Evolutionary conservation across 2,888 invertebrate species (phyloP).

Genomic region (Thecocarcelia acutangulata): DNA sequence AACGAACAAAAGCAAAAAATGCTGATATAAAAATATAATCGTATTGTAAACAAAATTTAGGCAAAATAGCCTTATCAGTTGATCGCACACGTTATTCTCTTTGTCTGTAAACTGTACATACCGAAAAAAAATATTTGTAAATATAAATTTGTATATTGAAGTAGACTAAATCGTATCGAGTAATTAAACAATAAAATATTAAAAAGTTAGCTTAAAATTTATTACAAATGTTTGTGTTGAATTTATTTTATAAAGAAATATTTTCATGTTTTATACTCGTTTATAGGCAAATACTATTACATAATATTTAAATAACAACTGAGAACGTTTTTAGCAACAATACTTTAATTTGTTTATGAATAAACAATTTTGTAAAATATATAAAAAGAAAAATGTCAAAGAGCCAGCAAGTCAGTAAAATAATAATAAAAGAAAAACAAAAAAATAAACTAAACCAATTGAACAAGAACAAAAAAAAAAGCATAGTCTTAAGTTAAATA

Average conservation of each 20-base stretch:
- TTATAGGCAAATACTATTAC: not conserved
- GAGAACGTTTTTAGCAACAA: not conserved
- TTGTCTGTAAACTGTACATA: constrained; percentile 34
- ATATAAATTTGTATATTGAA: constrained; percentile 56
- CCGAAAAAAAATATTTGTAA: constrained; percentile 41
- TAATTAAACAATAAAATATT: constrained; percentile 13
- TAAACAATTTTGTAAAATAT: constrained; percentile 3
- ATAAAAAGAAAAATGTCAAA: constrained; percentile 17
- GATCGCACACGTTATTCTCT: not conserved
- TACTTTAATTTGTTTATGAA: not conserved
- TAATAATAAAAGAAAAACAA: constrained; percentile 16
- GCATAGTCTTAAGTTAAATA: constrained; percentile 41
- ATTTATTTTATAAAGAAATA: constrained; percentile 16
- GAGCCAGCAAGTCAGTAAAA: constrained; percentile 28
- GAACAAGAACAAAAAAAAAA: constrained; percentile 1
- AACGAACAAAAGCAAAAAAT: no score
- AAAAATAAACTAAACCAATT: no score
- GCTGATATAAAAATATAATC: no score
- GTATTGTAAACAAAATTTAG: not conserved
- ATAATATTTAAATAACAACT: not conserved
- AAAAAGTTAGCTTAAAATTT: constrained; percentile 33
- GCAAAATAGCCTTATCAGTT: not conserved
- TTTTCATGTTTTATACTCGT: constrained; percentile 18
- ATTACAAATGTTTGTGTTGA: constrained; percentile 29
- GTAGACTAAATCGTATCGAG: not conserved